phyloP scores from a whole-genome alignment of 2,797 vertebrate genomes.

The Aldrovandia affinis region DNA sequence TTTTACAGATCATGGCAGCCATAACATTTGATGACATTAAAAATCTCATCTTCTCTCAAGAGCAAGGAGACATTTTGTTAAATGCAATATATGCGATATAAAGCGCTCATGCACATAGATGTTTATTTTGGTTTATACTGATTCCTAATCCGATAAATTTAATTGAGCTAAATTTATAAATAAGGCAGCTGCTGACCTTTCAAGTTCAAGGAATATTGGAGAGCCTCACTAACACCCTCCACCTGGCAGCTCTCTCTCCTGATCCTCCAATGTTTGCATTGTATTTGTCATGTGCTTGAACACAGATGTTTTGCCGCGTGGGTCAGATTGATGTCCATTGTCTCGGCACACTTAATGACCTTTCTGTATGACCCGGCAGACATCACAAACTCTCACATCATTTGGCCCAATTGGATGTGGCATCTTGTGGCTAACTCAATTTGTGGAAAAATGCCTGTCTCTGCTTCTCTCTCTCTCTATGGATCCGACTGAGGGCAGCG shows the following conservation, averaged over 20 bases:
- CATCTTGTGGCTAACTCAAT: slow-evolving; percentile 99
- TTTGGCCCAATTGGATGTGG: slow-evolving; percentile 99
- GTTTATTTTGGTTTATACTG: too few relatives aligned
- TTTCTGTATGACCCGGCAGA: slow-evolving; percentile 98
- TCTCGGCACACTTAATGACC: slow-evolving; percentile 94
- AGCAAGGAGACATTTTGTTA: too few relatives aligned
- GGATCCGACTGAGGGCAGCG: slow-evolving; percentile 82
- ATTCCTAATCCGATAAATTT: background rate
- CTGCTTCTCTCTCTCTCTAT: slow-evolving; percentile 95
- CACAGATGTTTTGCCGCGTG: slow-evolving; percentile 67
- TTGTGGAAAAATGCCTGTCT: slow-evolving; percentile 99
- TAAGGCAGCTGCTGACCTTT: background rate
- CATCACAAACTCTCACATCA: slow-evolving; percentile 99
- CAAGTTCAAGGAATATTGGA: background rate
- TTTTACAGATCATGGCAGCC: background rate
- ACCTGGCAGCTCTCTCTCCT: background rate
- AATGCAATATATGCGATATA: too few relatives aligned
- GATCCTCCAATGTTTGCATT: slow-evolving; percentile 25
- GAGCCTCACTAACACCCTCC: background rate
- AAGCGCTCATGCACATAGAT: too few relatives aligned
- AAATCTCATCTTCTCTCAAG: too few relatives aligned
- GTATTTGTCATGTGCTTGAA: slow-evolving; percentile 37
- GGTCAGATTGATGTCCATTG: slow-evolving; percentile 92
- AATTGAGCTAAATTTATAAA: background rate
- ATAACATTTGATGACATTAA: background rate